phyloP scores from a whole-genome alignment of 2,797 vertebrate species.

The Rousettus madagascariensis region DNA sequence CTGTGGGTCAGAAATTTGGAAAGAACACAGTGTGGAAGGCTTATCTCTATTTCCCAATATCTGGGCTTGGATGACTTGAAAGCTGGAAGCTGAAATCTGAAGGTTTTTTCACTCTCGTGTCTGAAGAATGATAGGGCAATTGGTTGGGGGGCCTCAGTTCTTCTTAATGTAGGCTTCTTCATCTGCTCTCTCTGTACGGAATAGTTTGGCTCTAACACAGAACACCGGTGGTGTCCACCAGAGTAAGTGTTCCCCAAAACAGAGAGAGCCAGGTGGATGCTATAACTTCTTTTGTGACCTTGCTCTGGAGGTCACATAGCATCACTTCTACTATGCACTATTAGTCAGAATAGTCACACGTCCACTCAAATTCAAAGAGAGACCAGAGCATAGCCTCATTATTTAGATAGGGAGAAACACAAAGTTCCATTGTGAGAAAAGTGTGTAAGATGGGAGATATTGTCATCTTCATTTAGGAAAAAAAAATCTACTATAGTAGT shows the following conservation, averaged over 20 bases:
- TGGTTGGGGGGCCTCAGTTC: not conserved
- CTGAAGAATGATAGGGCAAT: not conserved
- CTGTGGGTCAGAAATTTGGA: not conserved
- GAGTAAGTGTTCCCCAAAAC: not conserved
- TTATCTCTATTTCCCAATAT: not conserved
- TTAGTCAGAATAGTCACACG: not conserved
- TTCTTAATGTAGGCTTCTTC: not conserved
- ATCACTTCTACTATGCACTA: not conserved
- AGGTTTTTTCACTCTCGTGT: not conserved
- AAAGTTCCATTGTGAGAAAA: not conserved
- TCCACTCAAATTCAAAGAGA: not conserved
- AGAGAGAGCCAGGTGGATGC: not conserved
- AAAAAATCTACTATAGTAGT: not conserved
- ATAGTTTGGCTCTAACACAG: not conserved
- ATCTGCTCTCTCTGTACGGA: not conserved
- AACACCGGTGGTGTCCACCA: not conserved
- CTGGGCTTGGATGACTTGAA: not conserved
- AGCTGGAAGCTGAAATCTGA: not conserved
- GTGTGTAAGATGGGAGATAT: not conserved
- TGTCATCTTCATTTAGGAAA: not conserved
- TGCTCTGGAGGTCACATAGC: not conserved
- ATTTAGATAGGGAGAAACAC: not conserved
- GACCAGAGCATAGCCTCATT: not conserved
- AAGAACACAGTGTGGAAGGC: not conserved
- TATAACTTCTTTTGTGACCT: not conserved